Conservation (phyloP, 2,888 invertebrate genomes). For the Melinaea marsaeus region DNA sequence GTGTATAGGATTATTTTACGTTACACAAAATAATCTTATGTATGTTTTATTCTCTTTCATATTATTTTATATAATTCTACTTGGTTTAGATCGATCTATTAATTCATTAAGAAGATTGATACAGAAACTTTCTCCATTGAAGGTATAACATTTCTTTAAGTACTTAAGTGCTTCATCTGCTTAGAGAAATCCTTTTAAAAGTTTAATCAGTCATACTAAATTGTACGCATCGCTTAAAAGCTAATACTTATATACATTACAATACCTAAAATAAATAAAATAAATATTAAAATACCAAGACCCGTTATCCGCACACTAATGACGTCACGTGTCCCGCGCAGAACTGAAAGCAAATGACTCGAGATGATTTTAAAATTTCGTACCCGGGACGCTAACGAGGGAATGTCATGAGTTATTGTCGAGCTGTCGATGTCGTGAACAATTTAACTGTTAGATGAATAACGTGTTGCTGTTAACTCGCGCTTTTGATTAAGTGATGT, state of each 20-base stretch:
- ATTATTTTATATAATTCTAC: no score
- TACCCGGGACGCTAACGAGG: constrained; percentile 70
- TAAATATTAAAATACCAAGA: constrained; percentile 44
- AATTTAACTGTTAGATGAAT: constrained; percentile 12
- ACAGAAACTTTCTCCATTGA: no score
- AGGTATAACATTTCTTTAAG: no score
- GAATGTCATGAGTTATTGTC: constrained; percentile 60
- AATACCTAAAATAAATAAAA: not conserved
- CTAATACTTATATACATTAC: not conserved
- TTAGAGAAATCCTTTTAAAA: no score
- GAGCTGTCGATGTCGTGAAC: constrained; percentile 33
- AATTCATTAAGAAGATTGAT: no score
- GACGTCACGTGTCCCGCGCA: constrained; percentile 76
- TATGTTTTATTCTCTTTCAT: no score
- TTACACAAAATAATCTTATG: no score
- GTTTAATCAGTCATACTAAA: no score
- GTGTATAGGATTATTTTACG: no score
- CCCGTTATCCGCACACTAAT: constrained; percentile 56
- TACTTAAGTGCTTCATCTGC: no score
- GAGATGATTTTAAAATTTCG: constrained; percentile 75
- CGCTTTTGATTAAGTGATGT: constrained; percentile 13
- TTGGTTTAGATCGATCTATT: no score
- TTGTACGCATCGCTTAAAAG: no score
- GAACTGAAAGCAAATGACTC: constrained; percentile 71
- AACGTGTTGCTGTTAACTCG: constrained; percentile 14